phyloP scores from a whole-genome alignment of 2,888 invertebrate species.

The Neocrepidodera transversa region DNA sequence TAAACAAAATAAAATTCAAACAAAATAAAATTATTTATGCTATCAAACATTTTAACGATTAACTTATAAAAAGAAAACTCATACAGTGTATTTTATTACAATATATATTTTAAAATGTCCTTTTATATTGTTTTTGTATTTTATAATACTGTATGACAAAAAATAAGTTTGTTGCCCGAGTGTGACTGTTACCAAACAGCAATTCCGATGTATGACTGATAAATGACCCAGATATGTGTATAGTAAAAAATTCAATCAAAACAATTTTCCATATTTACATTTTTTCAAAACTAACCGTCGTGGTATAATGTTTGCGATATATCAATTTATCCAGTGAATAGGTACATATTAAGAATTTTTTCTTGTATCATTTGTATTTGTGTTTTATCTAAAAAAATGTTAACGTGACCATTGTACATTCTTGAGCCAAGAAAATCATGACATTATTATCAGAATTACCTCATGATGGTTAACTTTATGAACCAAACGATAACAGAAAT shows the following conservation, averaged over 20 bases:
- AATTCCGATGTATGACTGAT: no score
- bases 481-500: background rate
- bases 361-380: slow-evolving; percentile 1
- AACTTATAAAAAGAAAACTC: no score
- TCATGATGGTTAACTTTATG: background rate
- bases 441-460: slow-evolving; percentile 5
- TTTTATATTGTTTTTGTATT: no score
- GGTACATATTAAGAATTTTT: slow-evolving; percentile 4
- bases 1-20: no score
- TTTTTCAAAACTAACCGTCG: background rate
- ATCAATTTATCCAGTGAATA: background rate
- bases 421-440: slow-evolving; percentile 6
- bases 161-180: no score
- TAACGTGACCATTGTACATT: slow-evolving; percentile 4
- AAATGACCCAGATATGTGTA: background rate
- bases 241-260: background rate
- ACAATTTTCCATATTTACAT: background rate
- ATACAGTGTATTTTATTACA: no score
- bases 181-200: no score
- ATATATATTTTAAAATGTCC: no score
- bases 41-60: no score
- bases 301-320: slow-evolving; percentile 4
- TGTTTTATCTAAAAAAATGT: slow-evolving; percentile 6
- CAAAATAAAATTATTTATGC: no score
- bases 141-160: no score